Conservation (phyloP, 2,888 invertebrate genomes). For the Adela reaumurella region DNA sequence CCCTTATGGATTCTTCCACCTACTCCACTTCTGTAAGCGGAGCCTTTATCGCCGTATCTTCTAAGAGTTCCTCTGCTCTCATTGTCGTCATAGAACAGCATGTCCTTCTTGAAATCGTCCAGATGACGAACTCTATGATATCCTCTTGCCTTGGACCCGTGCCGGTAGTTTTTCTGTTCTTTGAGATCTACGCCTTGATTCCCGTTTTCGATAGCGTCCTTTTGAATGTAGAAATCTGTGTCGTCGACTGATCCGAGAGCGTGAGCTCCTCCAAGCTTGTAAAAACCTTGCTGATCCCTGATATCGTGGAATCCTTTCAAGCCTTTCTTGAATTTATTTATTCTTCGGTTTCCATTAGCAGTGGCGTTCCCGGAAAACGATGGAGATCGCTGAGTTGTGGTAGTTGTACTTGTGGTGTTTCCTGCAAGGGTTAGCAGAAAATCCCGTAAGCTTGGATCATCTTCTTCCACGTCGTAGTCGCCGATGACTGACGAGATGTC, state of each 20-base stretch:
- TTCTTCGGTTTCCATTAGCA: conserved; percentile 27
- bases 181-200: conserved; percentile 37
- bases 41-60: conserved; percentile 46
- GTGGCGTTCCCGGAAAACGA: conserved; percentile 17
- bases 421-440: too few relatives aligned
- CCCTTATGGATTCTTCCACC: conserved; percentile 40
- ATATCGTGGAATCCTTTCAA: conserved; percentile 25
- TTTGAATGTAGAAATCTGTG: conserved; percentile 34
- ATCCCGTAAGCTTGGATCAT: conserved; percentile 20
- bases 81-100: conserved; percentile 55
- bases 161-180: conserved; percentile 46
- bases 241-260: conserved; percentile 32
- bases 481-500: conserved; percentile 24
- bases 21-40: conserved; percentile 35
- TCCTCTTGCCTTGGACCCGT: conserved; percentile 55
- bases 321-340: conserved; percentile 24
- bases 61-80: conserved; percentile 48
- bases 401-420: conserved; percentile 4
- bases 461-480: conserved; percentile 30
- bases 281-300: conserved; percentile 30
- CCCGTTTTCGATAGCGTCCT: conserved; percentile 31
- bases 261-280: conserved; percentile 23
- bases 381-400: too few relatives aligned
- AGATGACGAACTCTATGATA: conserved; percentile 57
- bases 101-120: conserved; percentile 60